Evolutionary conservation across 2,113 vertebrate genomes (phyloP), one percentile per base, ranked within the genome.

Genomic region (Panthera uncia): DNA sequence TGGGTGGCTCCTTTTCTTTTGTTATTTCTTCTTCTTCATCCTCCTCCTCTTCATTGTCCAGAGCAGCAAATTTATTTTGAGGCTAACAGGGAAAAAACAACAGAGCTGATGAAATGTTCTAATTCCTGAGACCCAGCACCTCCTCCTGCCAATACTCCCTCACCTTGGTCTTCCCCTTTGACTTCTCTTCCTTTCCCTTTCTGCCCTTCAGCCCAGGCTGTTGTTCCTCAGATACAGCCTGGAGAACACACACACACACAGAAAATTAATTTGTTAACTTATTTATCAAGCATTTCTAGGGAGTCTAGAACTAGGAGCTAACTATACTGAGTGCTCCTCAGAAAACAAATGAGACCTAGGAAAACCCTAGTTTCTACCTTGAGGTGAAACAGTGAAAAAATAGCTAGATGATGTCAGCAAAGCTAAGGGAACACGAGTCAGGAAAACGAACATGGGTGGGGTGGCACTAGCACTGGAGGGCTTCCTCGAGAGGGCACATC

Each of bases 111-210:
- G 69, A 91, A 41, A 52, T 23, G 18, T 41, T 63, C 21, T 3
- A 14, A 36, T 10, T 2, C 14, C 4, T 31, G 13, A 48, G 38
- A 33, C 9, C 19, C 15, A 23, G 31, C 2, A 38, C 7, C 57
- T 63, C 38, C 7, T 36, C 91, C 36, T 9, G 3, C 41, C 45
- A 23, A 18, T 9, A 1, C 36, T 27, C 27, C n/a, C 97, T 74
- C 29, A 98, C 98, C 98, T 98, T 98, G 25, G 81, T 66, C 83
- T 98, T 98, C 29, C 91, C 92, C 83, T 97, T 98, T 3, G 96
- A 61, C 31, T 97, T 95, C 25, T 98, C 98, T 50, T 98, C 98
- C 52, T 96, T 97, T 36, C 91, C 96, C 61, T 97, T 98, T 80
- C 23, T 97, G 94, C 98, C 98, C 16, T 98, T 98, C 29, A 98